phyloP scores from a whole-genome alignment of 2,888 invertebrate genomes.

The Alloplasta piceator region DNA sequence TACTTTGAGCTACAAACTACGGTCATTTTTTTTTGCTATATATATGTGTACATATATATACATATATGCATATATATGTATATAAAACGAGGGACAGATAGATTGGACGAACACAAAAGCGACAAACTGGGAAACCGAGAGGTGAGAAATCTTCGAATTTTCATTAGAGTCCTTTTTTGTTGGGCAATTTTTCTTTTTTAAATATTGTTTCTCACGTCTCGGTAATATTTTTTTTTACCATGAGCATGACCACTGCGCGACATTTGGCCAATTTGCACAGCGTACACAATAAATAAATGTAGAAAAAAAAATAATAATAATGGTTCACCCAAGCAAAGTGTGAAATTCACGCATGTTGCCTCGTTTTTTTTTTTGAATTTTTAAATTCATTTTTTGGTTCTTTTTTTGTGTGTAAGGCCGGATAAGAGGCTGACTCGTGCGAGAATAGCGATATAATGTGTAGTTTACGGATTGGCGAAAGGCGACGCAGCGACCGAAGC shows the following conservation, averaged over 20 bases:
- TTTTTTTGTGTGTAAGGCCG: conserved; percentile 38
- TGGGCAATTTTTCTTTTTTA: neutral
- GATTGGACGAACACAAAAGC: conserved; percentile 82
- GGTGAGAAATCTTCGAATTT: conserved; percentile 52
- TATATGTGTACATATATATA: no score
- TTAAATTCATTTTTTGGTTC: conserved; percentile 30
- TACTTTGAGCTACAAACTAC: conserved; percentile 82
- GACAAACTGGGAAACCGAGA: conserved; percentile 75
- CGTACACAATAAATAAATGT: conserved; percentile 37
- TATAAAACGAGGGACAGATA: conserved; percentile 76
- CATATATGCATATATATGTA: no score
- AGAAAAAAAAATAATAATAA: conserved; percentile 21
- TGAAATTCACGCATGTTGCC: conserved; percentile 50
- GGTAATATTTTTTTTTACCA: conserved; percentile 65
- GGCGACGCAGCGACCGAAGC: conserved; percentile 83
- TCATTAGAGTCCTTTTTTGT: no score
- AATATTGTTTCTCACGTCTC: conserved; percentile 60
- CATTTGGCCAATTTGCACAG: conserved; percentile 79
- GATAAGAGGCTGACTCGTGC: conserved; percentile 60
- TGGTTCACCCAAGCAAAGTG: conserved; percentile 56
- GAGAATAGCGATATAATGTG: conserved; percentile 52
- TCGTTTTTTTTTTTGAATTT: conserved; percentile 28
- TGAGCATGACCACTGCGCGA: conserved; percentile 81
- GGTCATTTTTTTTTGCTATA: no score
- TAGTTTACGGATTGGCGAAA: conserved; percentile 78